phyloP scores from a whole-genome alignment of 1,140 invertebrate genomes.

The Drosophila paulistorum region DNA sequence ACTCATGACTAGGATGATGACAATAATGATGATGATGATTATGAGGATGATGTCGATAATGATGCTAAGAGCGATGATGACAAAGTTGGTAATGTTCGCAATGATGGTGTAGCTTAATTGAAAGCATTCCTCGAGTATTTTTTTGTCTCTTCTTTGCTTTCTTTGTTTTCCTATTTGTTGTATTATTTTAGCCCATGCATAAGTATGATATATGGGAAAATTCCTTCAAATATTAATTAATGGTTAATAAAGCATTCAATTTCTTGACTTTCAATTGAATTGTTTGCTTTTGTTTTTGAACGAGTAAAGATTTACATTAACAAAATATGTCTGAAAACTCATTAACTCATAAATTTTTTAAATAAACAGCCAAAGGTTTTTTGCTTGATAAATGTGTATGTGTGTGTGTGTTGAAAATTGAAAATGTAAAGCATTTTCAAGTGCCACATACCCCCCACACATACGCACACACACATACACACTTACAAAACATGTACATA shows the following conservation, averaged over 20 bases:
- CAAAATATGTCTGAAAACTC: slow-evolving; percentile 33
- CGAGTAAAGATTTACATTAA: not conserved
- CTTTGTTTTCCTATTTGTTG: not conserved
- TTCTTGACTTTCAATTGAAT: not conserved
- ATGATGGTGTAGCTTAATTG: slow-evolving; percentile 68
- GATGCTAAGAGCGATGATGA: slow-evolving; percentile 35
- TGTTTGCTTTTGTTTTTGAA: not conserved
- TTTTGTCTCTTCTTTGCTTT: not conserved
- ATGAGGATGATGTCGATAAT: slow-evolving; percentile 39
- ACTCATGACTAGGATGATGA: slow-evolving; percentile 68
- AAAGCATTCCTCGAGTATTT: slow-evolving; percentile 51
- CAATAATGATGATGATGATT: slow-evolving; percentile 44
- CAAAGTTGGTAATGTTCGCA: slow-evolving; percentile 52
- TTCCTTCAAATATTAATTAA: slow-evolving; percentile 8
- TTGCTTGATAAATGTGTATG: not conserved
- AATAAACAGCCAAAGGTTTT: slow-evolving; percentile 51
- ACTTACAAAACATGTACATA: slow-evolving; percentile 34
- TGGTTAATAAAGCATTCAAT: slow-evolving; percentile 3
- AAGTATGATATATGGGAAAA: slow-evolving; percentile 2
- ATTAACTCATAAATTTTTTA: slow-evolving; percentile 68
- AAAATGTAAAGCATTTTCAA: slow-evolving; percentile 61
- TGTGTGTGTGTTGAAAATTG: slow-evolving; percentile 36
- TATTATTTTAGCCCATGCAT: not conserved
- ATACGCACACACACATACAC: slow-evolving; percentile 12
- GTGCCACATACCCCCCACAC: slow-evolving; percentile 31